Evolutionary conservation across 2,113 vertebrate genomes (phyloP).

Genomic region (Perccottus glenii): DNA sequence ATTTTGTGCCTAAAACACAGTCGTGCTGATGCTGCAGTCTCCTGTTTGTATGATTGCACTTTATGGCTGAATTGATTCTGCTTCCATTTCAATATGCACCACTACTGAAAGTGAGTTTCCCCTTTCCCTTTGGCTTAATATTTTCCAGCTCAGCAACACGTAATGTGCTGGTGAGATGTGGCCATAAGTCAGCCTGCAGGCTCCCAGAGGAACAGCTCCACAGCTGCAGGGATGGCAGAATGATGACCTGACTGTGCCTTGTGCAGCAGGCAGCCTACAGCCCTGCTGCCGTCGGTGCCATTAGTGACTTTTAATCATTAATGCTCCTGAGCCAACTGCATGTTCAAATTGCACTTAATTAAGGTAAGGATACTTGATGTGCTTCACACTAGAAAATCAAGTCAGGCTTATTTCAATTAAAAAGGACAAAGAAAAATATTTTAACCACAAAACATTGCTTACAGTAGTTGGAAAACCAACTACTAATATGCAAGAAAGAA

Average conservation of each 20-base stretch:
- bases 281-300: neutral
- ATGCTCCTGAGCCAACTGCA: neutral
- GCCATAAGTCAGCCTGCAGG: constrained; percentile 51
- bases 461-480: too few species aligned
- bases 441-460: neutral
- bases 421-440: neutral
- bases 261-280: constrained; percentile 8
- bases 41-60: neutral
- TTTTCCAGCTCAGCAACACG: constrained; percentile 37
- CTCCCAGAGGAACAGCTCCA: constrained; percentile 29
- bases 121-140: constrained; percentile 17
- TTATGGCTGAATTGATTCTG: neutral
- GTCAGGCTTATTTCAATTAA: neutral
- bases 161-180: constrained; percentile 26
- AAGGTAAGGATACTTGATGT: neutral
- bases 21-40: neutral
- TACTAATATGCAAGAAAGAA: too few species aligned
- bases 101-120: constrained; percentile 17
- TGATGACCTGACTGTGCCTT: constrained; percentile 27
- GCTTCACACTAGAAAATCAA: neutral
- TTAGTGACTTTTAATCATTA: constrained; percentile 41
- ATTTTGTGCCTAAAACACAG: neutral
- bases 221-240: constrained; percentile 42
- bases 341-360: neutral
- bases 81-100: constrained; percentile 9